phyloP scores from a whole-genome alignment of 2,113 vertebrate genomes.

The Mormoops blainvillei region DNA sequence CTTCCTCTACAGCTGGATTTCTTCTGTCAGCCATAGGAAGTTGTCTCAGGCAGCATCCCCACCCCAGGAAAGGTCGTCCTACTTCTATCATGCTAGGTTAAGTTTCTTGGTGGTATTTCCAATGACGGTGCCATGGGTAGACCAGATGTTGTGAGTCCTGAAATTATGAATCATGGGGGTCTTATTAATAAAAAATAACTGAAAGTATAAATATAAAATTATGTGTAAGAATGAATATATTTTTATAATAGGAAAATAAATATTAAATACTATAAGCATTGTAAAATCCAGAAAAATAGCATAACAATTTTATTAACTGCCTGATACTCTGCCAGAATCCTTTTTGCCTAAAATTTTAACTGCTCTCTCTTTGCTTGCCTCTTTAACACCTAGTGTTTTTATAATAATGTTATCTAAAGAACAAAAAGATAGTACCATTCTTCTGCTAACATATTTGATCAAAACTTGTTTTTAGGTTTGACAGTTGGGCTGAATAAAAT shows the following conservation, averaged over 20 bases:
- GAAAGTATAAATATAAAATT: neutral
- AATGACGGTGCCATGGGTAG: neutral
- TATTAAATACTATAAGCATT: neutral
- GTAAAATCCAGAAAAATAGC: neutral
- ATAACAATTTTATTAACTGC: neutral
- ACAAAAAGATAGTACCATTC: neutral
- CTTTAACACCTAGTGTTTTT: neutral
- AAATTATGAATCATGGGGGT: neutral
- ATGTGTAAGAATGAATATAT: neutral
- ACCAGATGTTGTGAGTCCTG: neutral
- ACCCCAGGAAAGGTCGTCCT: neutral
- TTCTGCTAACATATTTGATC: neutral
- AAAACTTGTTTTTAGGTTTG: neutral
- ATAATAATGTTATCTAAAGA: neutral
- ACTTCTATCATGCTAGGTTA: neutral
- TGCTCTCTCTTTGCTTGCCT: neutral
- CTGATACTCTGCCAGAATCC: neutral
- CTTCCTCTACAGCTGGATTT: neutral
- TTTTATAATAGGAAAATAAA: neutral
- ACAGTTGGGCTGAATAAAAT: neutral
- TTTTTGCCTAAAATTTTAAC: neutral
- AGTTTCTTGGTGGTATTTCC: neutral
- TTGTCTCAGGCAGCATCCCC: accelerated
- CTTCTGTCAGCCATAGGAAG: neutral
- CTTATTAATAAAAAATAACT: neutral